Percentiles rank a stretch among this genome's conserved stretches.
Conservation (phyloP, 1,140 invertebrate species). For the Pseudachorutes palmiensis region DNA sequence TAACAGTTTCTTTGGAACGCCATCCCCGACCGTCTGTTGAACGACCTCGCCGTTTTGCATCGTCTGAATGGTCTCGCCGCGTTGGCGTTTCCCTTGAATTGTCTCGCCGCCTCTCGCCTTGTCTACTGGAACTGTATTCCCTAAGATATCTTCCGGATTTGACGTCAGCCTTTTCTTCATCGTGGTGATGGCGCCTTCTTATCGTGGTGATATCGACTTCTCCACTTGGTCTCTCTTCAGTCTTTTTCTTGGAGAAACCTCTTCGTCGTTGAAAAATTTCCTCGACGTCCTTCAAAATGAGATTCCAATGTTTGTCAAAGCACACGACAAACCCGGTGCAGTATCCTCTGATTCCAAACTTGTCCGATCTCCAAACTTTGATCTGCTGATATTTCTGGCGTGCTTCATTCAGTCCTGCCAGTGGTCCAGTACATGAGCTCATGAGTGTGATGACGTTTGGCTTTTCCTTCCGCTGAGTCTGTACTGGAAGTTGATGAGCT, state of each 20-base stretch:
- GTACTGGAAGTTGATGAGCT: conserved; percentile 33
- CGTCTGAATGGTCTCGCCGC: neutral
- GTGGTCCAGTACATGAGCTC: conserved; percentile 48
- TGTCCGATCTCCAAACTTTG: conserved; percentile 52
- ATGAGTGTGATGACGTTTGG: conserved; percentile 27
- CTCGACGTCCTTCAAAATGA: conserved; percentile 74
- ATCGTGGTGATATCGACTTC: neutral
- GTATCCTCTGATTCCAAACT: conserved; percentile 58
- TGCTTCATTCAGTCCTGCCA: conserved; percentile 53
- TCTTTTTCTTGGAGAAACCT: conserved; percentile 39
- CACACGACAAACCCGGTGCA: conserved; percentile 71
- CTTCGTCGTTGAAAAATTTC: conserved; percentile 64
- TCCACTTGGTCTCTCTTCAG: conserved; percentile 15
- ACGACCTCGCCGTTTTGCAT: no score
- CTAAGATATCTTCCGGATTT: neutral
- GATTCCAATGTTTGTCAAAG: conserved; percentile 93
- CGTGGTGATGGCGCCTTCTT: neutral
- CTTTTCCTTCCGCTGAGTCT: conserved; percentile 15
- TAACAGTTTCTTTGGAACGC: neutral
- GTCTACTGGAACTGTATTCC: neutral
- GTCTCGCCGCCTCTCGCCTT: no score
- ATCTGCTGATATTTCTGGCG: conserved; percentile 53
- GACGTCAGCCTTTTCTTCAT: neutral
- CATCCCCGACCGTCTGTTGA: no score
- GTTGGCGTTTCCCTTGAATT: no score